Base-by-base conservation (phyloP, 1,140 invertebrate genomes). In the Meteorus sp. region DNA sequence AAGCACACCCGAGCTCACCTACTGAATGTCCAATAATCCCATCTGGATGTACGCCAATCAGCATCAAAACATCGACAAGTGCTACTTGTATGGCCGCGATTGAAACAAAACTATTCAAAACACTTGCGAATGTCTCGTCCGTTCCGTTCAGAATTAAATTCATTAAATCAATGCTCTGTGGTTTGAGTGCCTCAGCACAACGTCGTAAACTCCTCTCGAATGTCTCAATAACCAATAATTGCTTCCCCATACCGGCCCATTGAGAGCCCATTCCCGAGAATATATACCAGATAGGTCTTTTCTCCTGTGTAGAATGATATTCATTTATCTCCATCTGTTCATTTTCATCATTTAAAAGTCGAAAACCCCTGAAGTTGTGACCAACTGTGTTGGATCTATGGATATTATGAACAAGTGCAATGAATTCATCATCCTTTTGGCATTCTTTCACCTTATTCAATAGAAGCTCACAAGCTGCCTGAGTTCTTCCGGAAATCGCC, bases 211-310 rank as follows among this genome's bases (percentile, higher is more conserved):
- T 89, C 23, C 86, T 80, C 35, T 86, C 85, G 77, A 98, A 98
- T 0, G 82, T 75, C 43, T 93, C 88, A 31, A 99, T 81, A 33
- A 82, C 69, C 83, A 98, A 88, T 31, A 99, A 80, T 17, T 89
- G 84, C 69, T 87, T 87, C 3, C 86, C 95, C 95, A 98, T 99
- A 60, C 93, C 93, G 41, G 88, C 82, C 95, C 95, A 99, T 80
- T 99, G 96, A 31, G 89, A 89, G 8, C 96, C 97, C 95, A 98
- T 98, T 29, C 96, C 97, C 44, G 94, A 91, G 78, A 96, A 99
- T 31, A 98, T 83, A 75, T 87, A 97, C 92, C 94, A 98, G 20
- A 98, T 78, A 1, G 94, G 94, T 22, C 91, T 84, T 61, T 84
- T 85, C 27, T 88, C 85, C 31, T 66, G 29, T 8, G 56, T 44